A percentile compares a stretch with the other conserved stretches of the same genome.
Conservation (phyloP, 1,140 invertebrate genomes). For the Drosophila bipectinata region DNA sequence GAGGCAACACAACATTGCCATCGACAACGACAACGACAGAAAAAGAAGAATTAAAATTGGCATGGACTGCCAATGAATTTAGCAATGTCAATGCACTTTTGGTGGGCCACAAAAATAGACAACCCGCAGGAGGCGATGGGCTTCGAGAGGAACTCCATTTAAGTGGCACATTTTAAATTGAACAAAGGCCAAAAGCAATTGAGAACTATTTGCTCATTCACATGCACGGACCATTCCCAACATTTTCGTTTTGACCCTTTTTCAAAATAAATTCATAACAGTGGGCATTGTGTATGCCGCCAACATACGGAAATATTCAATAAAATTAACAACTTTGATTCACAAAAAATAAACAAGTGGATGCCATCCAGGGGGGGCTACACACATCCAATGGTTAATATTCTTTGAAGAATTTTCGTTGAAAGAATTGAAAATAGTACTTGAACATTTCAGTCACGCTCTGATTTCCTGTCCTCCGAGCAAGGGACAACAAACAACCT, state of each 20-base stretch:
- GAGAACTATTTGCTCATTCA: constrained; percentile 11
- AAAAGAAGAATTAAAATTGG: constrained; percentile 69
- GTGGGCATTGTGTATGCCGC: constrained; percentile 52
- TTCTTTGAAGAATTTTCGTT: constrained; percentile 17
- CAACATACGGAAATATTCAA: constrained; percentile 35
- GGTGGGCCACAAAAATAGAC: constrained; percentile 48
- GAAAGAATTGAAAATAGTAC: constrained; percentile 26
- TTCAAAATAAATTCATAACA: constrained; percentile 5
- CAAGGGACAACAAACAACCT: constrained; percentile 36
- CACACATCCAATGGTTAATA: constrained; percentile 18
- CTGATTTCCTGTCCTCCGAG: constrained; percentile 66
- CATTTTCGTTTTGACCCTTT: constrained; percentile 10
- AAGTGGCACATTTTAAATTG: constrained; percentile 38
- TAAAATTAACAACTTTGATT: constrained; percentile 70
- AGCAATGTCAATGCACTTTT: constrained; percentile 78
- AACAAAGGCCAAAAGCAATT: constrained; percentile 14
- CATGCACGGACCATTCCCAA: constrained; percentile 4
- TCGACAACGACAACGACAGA: constrained; percentile 13
- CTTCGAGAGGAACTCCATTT: constrained; percentile 32
- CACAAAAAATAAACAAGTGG: constrained; percentile 21
- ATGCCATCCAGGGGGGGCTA: neutral
- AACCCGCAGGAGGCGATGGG: constrained; percentile 13
- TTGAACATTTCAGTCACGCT: constrained; percentile 69
- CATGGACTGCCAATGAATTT: constrained; percentile 72
- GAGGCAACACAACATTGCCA: constrained; percentile 4